Evolutionary conservation across 2,888 invertebrate genomes (phyloP).

Genomic region (Drosophila multiciliata): DNA sequence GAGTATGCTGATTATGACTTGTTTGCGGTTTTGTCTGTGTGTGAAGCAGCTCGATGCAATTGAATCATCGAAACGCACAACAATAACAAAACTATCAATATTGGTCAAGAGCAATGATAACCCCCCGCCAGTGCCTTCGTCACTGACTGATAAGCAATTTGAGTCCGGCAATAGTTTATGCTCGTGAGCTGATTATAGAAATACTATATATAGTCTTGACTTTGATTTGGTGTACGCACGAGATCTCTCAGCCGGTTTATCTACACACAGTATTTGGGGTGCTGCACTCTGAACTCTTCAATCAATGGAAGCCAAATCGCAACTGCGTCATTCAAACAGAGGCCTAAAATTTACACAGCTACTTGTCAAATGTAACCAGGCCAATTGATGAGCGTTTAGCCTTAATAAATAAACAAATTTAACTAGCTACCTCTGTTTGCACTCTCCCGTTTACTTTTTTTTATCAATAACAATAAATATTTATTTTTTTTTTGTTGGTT

Average conservation of each 20-base stretch:
- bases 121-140: slow-evolving; percentile 54
- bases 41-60: slow-evolving; percentile 54
- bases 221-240: slow-evolving; percentile 64
- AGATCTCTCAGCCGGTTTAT: slow-evolving; percentile 32
- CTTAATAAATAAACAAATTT: slow-evolving; percentile 11
- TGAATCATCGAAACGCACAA: slow-evolving; percentile 55
- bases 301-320: slow-evolving; percentile 27
- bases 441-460: slow-evolving; percentile 4
- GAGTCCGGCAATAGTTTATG: slow-evolving; percentile 44
- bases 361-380: slow-evolving; percentile 64
- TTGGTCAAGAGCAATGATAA: slow-evolving; percentile 67
- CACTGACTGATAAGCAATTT: slow-evolving; percentile 37
- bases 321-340: slow-evolving; percentile 34
- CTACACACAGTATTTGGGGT: slow-evolving; percentile 14
- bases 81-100: slow-evolving; percentile 41
- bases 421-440: slow-evolving; percentile 18
- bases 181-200: not conserved
- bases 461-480: slow-evolving; percentile 10
- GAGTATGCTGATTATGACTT: slow-evolving; percentile 30
- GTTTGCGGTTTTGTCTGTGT: slow-evolving; percentile 7
- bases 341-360: slow-evolving; percentile 30
- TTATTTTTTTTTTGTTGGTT: slow-evolving; percentile 16
- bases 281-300: slow-evolving; percentile 25
- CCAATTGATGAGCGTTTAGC: slow-evolving; percentile 44
- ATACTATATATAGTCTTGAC: slow-evolving; percentile 46